Evolutionary conservation across 2,888 invertebrate species (phyloP), one percentile per base, ranked within the genome.

Genomic region (Dromius quadrimaculatus): DNA sequence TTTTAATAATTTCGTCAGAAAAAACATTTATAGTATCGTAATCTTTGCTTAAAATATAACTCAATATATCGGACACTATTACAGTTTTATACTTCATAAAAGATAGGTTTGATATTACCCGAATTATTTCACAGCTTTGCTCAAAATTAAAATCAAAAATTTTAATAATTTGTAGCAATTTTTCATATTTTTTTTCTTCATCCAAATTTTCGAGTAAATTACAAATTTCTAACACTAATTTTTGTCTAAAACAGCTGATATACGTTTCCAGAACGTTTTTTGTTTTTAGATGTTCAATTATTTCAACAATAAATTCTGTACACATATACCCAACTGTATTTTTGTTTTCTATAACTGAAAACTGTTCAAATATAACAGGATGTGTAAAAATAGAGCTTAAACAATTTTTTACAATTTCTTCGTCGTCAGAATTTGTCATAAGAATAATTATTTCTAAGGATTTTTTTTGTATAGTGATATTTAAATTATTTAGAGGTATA

Each of bases 241-340:
- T 89, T 70, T 84, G 82, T 76, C 84, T 85, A 74, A 85, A 89
- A 1, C 85, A 83, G 62, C 81, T 81, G 13, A 88, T 78, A 71
- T 85, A 76, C 50, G 76, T 11, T 17, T 75, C 71, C n/a, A 79
- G 66, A 17, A 75, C 70, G 45, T 64, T 61, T 9, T 72, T 19
- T 20, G 68, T 62, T 32, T 38, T 20, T 41, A 79, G 74, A 22
- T 76, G 63, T 19, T 73, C 72, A 32, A 79, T 72, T 28, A 72
- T 61, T 45, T 73, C 73, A 11, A 77, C 43, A 1, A 84, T 63
- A 19, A 80, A 78, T 8, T 73, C 73, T 0, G 82, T 84, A n/a
- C 80, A 72, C 70, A 78, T 74, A 71, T 74, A 76, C 73, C 77
- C 76, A 6, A 74, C 28, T 54, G 50, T 61, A 54, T 78, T 72